Percentiles rank a stretch among this genome's conserved stretches.
Conservation (phyloP, 2,888 invertebrate genomes). For the Campopleginae sp. region DNA sequence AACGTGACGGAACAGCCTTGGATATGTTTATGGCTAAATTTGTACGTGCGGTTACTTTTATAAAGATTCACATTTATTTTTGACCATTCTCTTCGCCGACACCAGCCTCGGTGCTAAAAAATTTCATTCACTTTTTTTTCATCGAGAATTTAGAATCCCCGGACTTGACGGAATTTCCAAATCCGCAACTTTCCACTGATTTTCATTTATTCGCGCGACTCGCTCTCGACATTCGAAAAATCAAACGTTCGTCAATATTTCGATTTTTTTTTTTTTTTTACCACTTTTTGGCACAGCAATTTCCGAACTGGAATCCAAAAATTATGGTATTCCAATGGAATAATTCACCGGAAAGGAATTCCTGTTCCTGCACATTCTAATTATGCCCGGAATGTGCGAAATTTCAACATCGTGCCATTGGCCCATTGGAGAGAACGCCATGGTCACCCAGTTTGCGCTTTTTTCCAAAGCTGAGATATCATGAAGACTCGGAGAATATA, state of each 20-base stretch:
- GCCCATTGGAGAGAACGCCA: background rate
- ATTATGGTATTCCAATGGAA: background rate
- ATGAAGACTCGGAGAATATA: background rate
- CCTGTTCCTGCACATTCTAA: background rate
- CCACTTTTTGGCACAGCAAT: background rate
- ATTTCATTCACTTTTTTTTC: background rate
- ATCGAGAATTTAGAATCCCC: no score
- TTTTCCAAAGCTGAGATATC: background rate
- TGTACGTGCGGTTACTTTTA: background rate
- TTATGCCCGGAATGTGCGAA: background rate
- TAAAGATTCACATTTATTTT: background rate
- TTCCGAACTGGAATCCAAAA: background rate
- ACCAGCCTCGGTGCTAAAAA: background rate
- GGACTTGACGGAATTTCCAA: background rate
- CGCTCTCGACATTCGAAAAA: background rate
- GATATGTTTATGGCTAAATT: conserved; percentile 1
- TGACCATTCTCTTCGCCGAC: background rate
- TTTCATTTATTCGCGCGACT: background rate
- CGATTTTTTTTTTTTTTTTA: background rate
- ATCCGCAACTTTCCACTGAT: background rate
- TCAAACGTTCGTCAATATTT: background rate
- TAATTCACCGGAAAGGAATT: background rate
- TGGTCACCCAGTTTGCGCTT: background rate
- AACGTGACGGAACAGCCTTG: background rate
- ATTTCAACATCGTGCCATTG: background rate